Evolutionary conservation across 2,888 invertebrate genomes (phyloP), one percentile per base, ranked within the genome.

Genomic region (Lepidonotus clava): DNA sequence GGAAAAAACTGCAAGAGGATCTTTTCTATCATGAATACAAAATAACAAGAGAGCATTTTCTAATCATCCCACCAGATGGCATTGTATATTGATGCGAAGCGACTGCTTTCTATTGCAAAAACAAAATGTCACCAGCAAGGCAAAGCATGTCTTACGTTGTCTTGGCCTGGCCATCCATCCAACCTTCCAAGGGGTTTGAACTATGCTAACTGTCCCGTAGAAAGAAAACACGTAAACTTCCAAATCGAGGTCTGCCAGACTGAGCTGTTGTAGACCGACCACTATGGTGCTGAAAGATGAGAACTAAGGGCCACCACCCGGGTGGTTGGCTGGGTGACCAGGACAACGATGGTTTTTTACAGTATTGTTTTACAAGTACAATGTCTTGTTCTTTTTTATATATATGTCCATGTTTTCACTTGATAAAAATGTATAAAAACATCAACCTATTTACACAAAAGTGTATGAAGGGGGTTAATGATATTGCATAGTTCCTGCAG

Each of bases 281-380:
- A 28, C 11, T 5, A 61, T 61, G 61, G 61, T 61, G 61, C 61
- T 61, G 61, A 61, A n/a, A 61, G 61, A 61, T 28, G 28, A 53
- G n/a, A n/a, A n/a, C n/a, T n/a, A n/a, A n/a, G n/a, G n/a, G n/a
- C n/a, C n/a, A n/a, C n/a, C n/a, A n/a, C n/a, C n/a, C n/a, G n/a
- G n/a, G n/a, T n/a, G n/a, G n/a, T n/a, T n/a, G n/a, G n/a, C n/a
- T n/a, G n/a, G n/a, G n/a, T n/a, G 53, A n/a, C 6, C 1, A 2
- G 53, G 53, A 18, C 53, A 53, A 18, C 24, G n/a, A n/a, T 14
- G 34, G 11, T 71, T 71, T 34, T 71, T 71, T 71, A 71, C 71
- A 71, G 71, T 71, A 71, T 71, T 71, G 36, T 32, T 66, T 4
- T 71, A 71, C 36, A 38, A 71, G 8, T 71, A 71, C 14, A 36